These are phyloP conservation scores for Percopsis omiscomaycus DNA, from an alignment of 2,797 vertebrate genomes.

Conservation along the genomic window DNA sequence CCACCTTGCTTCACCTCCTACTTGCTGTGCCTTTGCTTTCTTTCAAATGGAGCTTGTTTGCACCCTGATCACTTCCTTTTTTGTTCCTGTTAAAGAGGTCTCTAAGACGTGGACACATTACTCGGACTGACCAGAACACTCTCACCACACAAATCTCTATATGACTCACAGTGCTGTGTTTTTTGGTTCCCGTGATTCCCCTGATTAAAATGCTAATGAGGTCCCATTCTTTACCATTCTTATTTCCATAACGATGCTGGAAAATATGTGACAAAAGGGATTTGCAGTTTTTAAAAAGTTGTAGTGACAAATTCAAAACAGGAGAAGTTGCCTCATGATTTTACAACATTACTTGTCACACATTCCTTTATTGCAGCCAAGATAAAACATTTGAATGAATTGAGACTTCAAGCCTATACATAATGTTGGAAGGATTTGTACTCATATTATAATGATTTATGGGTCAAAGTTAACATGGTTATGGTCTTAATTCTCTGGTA, in stretches of 20 bases:
- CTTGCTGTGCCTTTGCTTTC: constrained; percentile 10
- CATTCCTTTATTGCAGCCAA: too few species aligned
- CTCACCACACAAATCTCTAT: neutral
- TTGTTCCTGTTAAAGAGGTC: constrained; percentile 14
- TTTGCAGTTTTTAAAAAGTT: too few species aligned
- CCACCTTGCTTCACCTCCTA: neutral
- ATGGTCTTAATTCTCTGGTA: too few species aligned
- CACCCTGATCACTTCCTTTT: constrained; percentile 21
- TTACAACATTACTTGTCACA: too few species aligned
- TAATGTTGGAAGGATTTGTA: too few species aligned
- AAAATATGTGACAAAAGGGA: neutral
- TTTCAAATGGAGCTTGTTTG: constrained; percentile 20
- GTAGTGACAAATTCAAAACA: too few species aligned
- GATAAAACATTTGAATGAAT: too few species aligned
- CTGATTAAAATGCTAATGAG: constrained; percentile 16
- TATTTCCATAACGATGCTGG: neutral
- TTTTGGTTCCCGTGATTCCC: constrained; percentile 6
- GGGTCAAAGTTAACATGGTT: too few species aligned
- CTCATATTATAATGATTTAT: too few species aligned
- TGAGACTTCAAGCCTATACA: too few species aligned
- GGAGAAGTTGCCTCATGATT: neutral
- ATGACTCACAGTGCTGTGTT: constrained; percentile 1
- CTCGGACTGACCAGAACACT: neutral
- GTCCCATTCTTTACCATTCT: neutral
- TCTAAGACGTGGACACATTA: constrained; percentile 4